Conservation (phyloP, 2,113 vertebrate species). For the Pipra filicauda region DNA sequence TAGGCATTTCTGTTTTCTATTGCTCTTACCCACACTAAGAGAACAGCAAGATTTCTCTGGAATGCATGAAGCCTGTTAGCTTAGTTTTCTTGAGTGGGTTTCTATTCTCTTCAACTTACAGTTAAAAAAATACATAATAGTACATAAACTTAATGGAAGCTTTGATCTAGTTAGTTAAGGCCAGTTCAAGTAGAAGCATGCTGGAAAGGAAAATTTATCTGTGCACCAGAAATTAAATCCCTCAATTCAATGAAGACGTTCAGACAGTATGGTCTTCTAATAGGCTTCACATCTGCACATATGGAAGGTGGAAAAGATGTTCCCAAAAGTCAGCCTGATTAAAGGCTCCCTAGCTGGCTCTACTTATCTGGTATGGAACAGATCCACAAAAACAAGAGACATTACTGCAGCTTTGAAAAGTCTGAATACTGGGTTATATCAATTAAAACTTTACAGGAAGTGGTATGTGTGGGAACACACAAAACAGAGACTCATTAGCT, state of each 20-base stretch:
- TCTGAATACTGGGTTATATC: not conserved
- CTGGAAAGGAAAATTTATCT: not conserved
- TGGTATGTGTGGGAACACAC: not conserved
- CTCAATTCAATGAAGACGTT: not conserved
- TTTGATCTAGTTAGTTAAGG: not conserved
- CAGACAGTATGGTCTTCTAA: not conserved
- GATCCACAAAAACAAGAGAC: not conserved
- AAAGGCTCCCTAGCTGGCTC: not conserved
- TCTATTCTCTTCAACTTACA: not conserved
- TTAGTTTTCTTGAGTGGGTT: not conserved
- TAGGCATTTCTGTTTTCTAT: not conserved
- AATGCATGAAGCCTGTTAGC: not conserved
- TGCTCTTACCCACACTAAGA: not conserved
- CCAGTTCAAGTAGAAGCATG: not conserved
- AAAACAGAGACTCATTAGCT: not conserved
- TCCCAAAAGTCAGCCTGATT: not conserved
- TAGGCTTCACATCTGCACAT: not conserved
- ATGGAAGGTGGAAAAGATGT: not conserved
- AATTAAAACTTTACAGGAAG: not conserved
- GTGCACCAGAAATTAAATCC: not conserved
- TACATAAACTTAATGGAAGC: not conserved
- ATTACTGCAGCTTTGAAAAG: not conserved
- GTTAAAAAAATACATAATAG: not conserved
- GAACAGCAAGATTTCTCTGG: not conserved
- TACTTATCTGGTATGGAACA: not conserved